phyloP scores from a whole-genome alignment of 2,113 vertebrate genomes.

The Buteo buteo region DNA sequence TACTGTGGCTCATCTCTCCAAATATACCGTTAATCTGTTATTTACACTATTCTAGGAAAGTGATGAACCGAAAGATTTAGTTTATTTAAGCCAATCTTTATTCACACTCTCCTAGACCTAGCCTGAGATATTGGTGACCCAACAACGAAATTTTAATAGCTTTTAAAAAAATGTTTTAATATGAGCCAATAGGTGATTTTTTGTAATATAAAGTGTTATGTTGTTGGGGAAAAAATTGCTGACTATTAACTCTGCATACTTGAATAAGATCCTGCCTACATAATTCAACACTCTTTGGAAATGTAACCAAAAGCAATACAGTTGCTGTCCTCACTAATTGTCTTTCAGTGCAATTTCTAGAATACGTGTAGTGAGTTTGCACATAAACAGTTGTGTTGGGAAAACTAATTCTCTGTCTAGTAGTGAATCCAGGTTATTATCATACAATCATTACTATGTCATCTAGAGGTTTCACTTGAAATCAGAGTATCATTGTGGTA shows the following conservation, averaged over 20 bases:
- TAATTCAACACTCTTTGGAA: not conserved
- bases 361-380: not conserved
- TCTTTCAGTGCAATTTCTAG: not conserved
- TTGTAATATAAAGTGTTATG: not conserved
- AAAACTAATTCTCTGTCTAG: not conserved
- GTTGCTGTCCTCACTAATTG: not conserved
- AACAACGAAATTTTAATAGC: not conserved
- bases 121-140: not conserved
- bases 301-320: not conserved
- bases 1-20: not conserved
- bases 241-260: not conserved
- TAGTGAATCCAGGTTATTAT: not conserved
- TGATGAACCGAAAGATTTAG: not conserved
- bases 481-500: not conserved
- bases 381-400: not conserved
- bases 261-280: not conserved
- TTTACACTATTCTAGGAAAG: not conserved
- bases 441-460: not conserved
- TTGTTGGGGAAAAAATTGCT: not conserved
- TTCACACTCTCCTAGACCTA: not conserved
- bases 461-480: slow-evolving; percentile 22
- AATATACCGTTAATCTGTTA: not conserved
- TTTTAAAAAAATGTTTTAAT: not conserved
- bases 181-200: not conserved
- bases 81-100: not conserved